Evolutionary conservation across 2,113 vertebrate species (phyloP).

Genomic region (Probosciger aterrimus): DNA sequence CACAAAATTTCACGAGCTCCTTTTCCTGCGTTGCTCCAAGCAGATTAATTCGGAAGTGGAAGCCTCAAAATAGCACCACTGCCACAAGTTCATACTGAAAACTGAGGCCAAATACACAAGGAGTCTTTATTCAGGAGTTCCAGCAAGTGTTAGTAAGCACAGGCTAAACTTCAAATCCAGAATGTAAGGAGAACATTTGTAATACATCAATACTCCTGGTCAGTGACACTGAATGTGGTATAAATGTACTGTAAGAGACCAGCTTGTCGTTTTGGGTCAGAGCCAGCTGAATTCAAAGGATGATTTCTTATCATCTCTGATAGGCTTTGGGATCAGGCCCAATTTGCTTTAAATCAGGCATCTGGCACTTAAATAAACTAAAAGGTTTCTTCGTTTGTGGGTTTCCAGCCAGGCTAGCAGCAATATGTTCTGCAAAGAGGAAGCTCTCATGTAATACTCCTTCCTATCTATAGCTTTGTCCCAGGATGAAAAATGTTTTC

Average conservation of each 20-base stretch:
- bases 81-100: neutral
- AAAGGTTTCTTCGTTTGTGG: neutral
- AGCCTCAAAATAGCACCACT: neutral
- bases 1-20: neutral
- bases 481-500: neutral
- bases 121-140: neutral
- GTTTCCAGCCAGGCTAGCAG: neutral
- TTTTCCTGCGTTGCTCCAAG: neutral
- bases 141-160: neutral
- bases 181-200: neutral
- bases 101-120: neutral
- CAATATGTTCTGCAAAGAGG: neutral
- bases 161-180: neutral
- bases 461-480: neutral
- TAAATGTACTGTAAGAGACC: neutral
- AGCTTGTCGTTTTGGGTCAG: neutral
- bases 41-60: neutral
- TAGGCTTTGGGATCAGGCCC: constrained; percentile 25
- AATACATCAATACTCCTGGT: neutral
- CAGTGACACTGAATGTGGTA: neutral
- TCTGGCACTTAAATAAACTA: constrained; percentile 25
- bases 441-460: neutral
- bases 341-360: constrained; percentile 25
- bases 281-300: constrained; percentile 22
- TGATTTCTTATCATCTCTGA: neutral